Percentiles rank a stretch among this genome's conserved stretches.
phyloP scores from a whole-genome alignment of 1,140 invertebrate genomes.

The Bombus superbus region DNA sequence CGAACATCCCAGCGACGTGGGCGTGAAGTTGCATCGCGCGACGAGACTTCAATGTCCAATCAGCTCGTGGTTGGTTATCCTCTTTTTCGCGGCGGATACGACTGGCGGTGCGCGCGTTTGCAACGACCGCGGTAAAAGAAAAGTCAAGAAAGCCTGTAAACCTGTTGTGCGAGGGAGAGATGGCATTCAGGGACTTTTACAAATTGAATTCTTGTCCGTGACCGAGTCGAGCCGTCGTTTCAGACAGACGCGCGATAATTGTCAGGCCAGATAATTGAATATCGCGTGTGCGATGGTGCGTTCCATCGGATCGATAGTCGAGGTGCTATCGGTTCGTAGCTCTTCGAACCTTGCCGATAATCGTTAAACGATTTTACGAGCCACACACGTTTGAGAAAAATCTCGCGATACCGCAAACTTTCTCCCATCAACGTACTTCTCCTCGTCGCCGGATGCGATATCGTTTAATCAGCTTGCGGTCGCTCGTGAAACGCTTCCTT shows the following conservation, averaged over 20 bases:
- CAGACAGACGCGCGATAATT: conserved; percentile 21
- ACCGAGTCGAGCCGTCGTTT: conserved; percentile 9
- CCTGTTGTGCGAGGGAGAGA: conserved; percentile 4
- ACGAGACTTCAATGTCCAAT: conserved; percentile 68
- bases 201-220: conserved; percentile 42
- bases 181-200: conserved; percentile 29
- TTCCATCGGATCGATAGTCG: not conserved
- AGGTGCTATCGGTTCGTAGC: not conserved
- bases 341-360: too few relatives aligned
- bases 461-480: not conserved
- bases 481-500: too few relatives aligned
- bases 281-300: not conserved
- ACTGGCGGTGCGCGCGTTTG: not conserved
- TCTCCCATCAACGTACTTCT: too few relatives aligned
- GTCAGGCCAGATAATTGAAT: conserved; percentile 30
- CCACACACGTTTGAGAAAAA: not conserved
- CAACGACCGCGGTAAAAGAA: conserved; percentile 16
- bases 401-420: not conserved
- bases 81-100: conserved; percentile 22
- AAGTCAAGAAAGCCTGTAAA: not conserved
- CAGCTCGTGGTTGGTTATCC: conserved; percentile 45
- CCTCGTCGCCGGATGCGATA: not conserved
- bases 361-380: too few relatives aligned
- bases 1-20: conserved; percentile 43
- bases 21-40: conserved; percentile 38